Conservation (phyloP, 1,140 invertebrate species). For the Pissodes strobi region DNA sequence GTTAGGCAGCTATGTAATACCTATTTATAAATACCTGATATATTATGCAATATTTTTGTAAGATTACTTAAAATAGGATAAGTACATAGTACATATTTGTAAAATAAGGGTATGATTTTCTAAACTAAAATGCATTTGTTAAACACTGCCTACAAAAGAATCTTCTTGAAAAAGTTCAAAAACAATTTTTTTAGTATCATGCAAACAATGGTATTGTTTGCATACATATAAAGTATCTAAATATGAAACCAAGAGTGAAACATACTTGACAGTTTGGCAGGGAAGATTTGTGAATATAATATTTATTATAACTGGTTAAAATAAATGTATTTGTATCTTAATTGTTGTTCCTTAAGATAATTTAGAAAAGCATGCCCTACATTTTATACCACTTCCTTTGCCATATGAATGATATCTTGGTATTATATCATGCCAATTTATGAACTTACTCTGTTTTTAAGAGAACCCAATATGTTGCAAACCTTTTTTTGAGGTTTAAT, state of each 20-base stretch:
- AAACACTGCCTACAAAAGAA: too few species aligned
- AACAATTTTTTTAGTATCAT: too few species aligned
- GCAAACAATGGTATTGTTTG: too few species aligned
- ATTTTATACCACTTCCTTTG: background rate
- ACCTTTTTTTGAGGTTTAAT: slow-evolving; percentile 1
- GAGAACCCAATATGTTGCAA: background rate
- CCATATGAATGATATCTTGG: background rate
- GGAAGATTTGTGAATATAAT: too few species aligned
- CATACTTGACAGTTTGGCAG: too few species aligned
- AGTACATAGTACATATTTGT: slow-evolving; percentile 7
- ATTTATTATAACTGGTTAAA: too few species aligned
- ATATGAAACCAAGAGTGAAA: too few species aligned
- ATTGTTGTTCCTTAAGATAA: background rate
- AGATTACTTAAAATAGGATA: slow-evolving; percentile 23
- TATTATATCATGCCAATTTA: background rate
- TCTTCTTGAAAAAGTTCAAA: too few species aligned
- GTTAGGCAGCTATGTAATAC: slow-evolving; percentile 31
- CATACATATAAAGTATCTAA: too few species aligned
- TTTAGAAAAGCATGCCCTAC: background rate
- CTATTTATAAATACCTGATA: slow-evolving; percentile 18
- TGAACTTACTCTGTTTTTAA: background rate
- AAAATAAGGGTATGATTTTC: background rate
- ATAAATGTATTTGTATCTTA: too few species aligned
- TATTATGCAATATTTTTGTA: slow-evolving; percentile 34
- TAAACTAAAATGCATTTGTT: too few species aligned